A percentile compares a stretch with the other conserved stretches of the same genome.
Evolutionary conservation across 2,113 vertebrate species (phyloP).

Genomic region (Romanogobio albipinnatus): DNA sequence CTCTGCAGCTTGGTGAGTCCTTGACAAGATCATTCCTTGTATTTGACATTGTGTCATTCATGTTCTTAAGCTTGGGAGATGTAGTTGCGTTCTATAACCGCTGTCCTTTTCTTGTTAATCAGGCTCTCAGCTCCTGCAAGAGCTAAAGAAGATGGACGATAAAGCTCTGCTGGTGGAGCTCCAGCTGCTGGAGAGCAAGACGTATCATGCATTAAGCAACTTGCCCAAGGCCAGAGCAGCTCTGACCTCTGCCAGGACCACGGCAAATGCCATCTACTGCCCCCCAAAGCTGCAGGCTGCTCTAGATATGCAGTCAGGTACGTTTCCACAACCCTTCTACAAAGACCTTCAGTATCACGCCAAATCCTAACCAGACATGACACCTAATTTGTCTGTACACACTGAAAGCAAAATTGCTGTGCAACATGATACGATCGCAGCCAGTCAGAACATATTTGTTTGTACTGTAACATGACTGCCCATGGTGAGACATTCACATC

Average conservation of each 20-base stretch:
- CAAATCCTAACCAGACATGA: background rate
- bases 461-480: background rate
- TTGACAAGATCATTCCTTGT: background rate
- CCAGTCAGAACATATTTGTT: background rate
- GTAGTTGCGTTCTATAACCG: background rate
- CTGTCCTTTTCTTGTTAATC: background rate
- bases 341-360: background rate
- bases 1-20: slow-evolving; percentile 89
- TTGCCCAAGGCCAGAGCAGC: slow-evolving; percentile 96
- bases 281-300: slow-evolving; percentile 97
- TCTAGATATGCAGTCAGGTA: slow-evolving; percentile 98
- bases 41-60: background rate
- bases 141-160: slow-evolving; percentile 99
- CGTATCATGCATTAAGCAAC: slow-evolving; percentile 96
- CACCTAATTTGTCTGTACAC: background rate
- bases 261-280: slow-evolving; percentile 97
- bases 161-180: slow-evolving; percentile 97
- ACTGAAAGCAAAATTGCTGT: background rate
- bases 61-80: background rate
- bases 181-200: slow-evolving; percentile 97
- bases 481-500: background rate
- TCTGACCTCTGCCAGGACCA: slow-evolving; percentile 96
- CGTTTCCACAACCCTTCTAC: background rate
- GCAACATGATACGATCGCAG: background rate
- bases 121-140: slow-evolving; percentile 93